phyloP scores from a whole-genome alignment of 2,797 vertebrate genomes.

The Micrastur ruficollis region DNA sequence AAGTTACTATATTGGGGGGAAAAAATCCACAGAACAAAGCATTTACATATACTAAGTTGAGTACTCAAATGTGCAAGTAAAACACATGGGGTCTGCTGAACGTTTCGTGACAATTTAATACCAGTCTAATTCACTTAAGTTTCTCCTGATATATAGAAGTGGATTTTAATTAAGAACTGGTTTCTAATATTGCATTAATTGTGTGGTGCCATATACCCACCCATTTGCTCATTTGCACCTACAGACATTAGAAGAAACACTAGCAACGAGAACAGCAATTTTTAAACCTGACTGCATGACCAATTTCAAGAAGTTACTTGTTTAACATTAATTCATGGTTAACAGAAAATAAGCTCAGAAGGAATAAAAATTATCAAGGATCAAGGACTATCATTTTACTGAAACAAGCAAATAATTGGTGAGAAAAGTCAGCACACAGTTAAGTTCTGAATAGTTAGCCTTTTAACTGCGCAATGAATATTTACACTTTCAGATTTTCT shows the following conservation, averaged over 20 bases:
- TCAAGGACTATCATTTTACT: neutral
- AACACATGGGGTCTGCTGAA: neutral
- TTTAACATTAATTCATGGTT: neutral
- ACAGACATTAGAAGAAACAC: neutral
- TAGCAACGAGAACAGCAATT: neutral
- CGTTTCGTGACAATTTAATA: neutral
- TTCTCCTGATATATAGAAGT: neutral
- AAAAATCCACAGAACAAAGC: neutral
- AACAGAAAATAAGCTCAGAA: neutral
- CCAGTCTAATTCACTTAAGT: neutral
- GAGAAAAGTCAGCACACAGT: neutral
- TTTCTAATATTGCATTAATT: neutral
- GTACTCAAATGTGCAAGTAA: neutral
- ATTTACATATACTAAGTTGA: neutral
- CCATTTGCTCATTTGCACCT: neutral
- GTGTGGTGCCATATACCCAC: neutral
- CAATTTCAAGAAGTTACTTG: neutral
- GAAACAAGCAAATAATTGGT: neutral
- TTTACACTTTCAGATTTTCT: neutral
- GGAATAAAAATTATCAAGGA: neutral
- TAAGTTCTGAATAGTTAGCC: neutral
- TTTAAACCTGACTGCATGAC: neutral
- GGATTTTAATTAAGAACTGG: neutral
- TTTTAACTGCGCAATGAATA: neutral
- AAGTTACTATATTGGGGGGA: neutral